Evolutionary conservation across 2,888 invertebrate genomes (phyloP).

Genomic region (Dichetophora obliterata): DNA sequence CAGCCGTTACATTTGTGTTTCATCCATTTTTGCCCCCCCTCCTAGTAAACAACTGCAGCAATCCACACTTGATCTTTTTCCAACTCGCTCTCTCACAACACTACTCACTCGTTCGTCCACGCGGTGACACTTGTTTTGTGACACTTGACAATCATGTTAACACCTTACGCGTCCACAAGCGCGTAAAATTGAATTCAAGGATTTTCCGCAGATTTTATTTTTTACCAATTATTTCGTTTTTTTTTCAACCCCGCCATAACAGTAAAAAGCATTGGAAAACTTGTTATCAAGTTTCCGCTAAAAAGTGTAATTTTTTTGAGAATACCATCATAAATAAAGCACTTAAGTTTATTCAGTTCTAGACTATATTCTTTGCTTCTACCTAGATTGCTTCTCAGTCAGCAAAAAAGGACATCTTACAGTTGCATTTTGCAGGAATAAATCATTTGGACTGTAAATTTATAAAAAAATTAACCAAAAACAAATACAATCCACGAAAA

Average conservation of each 20-base stretch:
- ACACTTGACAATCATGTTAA: constrained; percentile 55
- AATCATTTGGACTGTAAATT: neutral
- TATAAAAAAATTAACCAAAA: neutral
- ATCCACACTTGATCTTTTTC: neutral
- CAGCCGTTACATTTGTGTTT: constrained; percentile 4
- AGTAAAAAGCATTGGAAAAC: neutral
- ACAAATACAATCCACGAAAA: neutral
- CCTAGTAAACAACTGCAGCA: neutral
- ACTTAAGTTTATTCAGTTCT: neutral
- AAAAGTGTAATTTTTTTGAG: neutral
- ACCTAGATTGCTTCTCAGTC: neutral
- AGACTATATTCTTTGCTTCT: neutral
- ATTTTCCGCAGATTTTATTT: constrained; percentile 69
- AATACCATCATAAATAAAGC: neutral
- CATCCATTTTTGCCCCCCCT: neutral
- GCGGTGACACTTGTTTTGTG: constrained; percentile 33
- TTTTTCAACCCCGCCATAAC: constrained; percentile 6
- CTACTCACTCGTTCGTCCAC: neutral
- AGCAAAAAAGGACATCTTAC: neutral
- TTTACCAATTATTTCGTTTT: constrained; percentile 59
- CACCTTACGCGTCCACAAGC: constrained; percentile 59
- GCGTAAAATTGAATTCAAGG: constrained; percentile 71
- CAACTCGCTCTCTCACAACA: neutral
- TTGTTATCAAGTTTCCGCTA: neutral
- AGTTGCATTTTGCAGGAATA: neutral